Evolutionary conservation across 2,797 vertebrate genomes (phyloP).

Genomic region (Miichthys miiuy): DNA sequence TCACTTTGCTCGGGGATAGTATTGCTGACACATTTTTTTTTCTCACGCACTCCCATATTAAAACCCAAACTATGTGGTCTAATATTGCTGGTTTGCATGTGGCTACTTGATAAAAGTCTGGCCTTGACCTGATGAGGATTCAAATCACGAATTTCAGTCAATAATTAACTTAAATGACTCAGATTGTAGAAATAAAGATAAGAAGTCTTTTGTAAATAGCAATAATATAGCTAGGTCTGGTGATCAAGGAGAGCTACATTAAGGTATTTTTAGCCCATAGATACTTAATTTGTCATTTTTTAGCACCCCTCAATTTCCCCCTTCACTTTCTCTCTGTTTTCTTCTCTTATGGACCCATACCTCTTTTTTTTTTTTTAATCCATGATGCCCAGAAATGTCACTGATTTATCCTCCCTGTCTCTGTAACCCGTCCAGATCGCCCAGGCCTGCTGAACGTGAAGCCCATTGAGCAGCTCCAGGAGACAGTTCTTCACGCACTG

Average conservation of each 20-base stretch:
- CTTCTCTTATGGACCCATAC: background rate
- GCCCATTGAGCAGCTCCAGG: slow-evolving; percentile 97
- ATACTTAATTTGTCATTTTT: background rate
- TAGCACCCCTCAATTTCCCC: background rate
- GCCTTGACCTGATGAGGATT: slow-evolving; percentile 72
- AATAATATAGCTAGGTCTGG: slow-evolving; percentile 3
- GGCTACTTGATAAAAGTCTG: slow-evolving; percentile 68
- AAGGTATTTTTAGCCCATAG: background rate
- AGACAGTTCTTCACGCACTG: slow-evolving; percentile 94
- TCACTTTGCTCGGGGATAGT: slow-evolving; percentile 19
- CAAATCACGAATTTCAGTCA: slow-evolving; percentile 56
- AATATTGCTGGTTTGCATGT: slow-evolving; percentile 57
- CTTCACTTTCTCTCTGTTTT: background rate
- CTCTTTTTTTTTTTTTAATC: no score
- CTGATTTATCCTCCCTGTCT: slow-evolving; percentile 21
- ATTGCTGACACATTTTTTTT: background rate
- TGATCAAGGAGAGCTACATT: slow-evolving; percentile 1
- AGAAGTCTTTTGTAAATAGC: slow-evolving; percentile 56
- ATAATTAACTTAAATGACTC: slow-evolving; percentile 74
- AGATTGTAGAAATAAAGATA: slow-evolving; percentile 66
- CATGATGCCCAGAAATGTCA: background rate
- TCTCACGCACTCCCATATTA: background rate
- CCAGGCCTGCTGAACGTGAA: slow-evolving; percentile 97
- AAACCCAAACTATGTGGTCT: slow-evolving; percentile 16
- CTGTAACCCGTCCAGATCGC: slow-evolving; percentile 86